Percentiles rank a stretch among this genome's conserved stretches.
Conservation (phyloP, 2,797 vertebrate genomes). For the Discoglossus pictus region DNA sequence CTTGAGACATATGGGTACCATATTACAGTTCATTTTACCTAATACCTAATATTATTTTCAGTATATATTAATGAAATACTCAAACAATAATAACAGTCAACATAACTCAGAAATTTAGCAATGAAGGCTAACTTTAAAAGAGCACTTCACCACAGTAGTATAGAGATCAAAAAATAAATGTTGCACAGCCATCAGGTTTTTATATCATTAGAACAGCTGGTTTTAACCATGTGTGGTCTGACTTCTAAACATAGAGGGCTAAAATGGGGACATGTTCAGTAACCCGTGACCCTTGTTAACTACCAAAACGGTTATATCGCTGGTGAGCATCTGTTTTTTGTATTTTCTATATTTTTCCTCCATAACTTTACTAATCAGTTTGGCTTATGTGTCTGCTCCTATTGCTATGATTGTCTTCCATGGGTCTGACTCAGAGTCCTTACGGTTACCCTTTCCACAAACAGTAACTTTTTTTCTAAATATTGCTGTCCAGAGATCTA, state of each 20-base stretch:
- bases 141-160: too few relatives aligned
- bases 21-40: too few relatives aligned
- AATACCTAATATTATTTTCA: too few relatives aligned
- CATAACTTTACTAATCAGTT: constrained; percentile 12
- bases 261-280: constrained; percentile 12
- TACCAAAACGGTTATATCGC: constrained; percentile 13
- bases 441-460: too few relatives aligned
- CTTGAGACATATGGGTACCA: too few relatives aligned
- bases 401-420: constrained; percentile 22
- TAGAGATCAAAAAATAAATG: too few relatives aligned
- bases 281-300: constrained; percentile 41
- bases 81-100: too few relatives aligned
- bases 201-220: constrained; percentile 3
- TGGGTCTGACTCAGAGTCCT: too few relatives aligned
- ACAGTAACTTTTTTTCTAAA: too few relatives aligned
- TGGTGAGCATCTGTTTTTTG: constrained; percentile 41
- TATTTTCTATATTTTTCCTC: constrained; percentile 33
- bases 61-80: too few relatives aligned
- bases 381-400: constrained; percentile 21
- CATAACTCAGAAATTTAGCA: too few relatives aligned
- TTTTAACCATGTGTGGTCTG: constrained; percentile 42
- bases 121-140: too few relatives aligned
- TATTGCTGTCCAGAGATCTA: constrained; percentile 3
- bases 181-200: not conserved
- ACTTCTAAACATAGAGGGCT: constrained; percentile 8